These are phyloP conservation scores for Conistra vaccinii DNA, from an alignment of 2,888 invertebrate species.

Conservation along the genomic window DNA sequence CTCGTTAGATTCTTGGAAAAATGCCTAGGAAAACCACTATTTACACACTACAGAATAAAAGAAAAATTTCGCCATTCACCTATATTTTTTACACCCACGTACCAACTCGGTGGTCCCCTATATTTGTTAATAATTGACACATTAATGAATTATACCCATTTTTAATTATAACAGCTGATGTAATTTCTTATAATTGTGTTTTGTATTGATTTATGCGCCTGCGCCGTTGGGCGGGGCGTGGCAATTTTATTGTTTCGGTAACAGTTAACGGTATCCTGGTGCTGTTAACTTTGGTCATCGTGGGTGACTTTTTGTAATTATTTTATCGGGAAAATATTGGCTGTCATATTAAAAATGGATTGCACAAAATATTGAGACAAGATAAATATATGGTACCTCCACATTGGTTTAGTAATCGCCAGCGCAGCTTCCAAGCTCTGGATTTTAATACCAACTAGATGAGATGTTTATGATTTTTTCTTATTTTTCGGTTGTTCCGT, in stretches of 20 bases:
- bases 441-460: too few relatives aligned
- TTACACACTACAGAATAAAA: not conserved
- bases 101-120: conserved; percentile 81
- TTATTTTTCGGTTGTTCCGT: too few relatives aligned
- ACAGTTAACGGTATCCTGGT: conserved; percentile 72
- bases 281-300: conserved; percentile 52
- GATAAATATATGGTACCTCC: conserved; percentile 15
- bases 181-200: conserved; percentile 87
- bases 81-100: conserved; percentile 4
- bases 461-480: too few relatives aligned
- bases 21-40: not conserved
- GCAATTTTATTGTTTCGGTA: conserved; percentile 86
- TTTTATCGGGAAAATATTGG: conserved; percentile 41
- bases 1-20: not conserved
- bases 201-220: conserved; percentile 84
- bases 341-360: conserved; percentile 51
- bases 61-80: not conserved
- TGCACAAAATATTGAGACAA: conserved; percentile 20
- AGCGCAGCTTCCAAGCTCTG: not conserved
- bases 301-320: conserved; percentile 52
- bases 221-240: conserved; percentile 76
- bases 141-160: conserved; percentile 80
- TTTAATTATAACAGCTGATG: conserved; percentile 82
- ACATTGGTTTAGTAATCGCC: not conserved
- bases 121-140: conserved; percentile 86